phyloP scores from a whole-genome alignment of 2,888 invertebrate species.

The Hemicrepidius hirtus region DNA sequence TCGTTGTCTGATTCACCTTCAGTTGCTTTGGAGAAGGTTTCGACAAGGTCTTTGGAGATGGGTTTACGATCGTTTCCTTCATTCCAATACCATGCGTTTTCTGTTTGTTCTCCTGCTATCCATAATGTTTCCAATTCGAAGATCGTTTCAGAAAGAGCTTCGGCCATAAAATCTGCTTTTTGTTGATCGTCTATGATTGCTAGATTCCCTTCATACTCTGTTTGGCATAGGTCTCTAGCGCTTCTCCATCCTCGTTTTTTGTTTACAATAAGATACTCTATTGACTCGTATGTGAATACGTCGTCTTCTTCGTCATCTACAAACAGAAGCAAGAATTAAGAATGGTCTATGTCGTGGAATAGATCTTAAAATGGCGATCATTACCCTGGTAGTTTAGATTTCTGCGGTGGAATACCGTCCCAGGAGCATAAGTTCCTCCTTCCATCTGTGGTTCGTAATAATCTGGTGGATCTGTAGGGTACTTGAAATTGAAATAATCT shows the following conservation, averaged over 20 bases:
- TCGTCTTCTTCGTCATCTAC: background rate
- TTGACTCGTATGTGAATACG: background rate
- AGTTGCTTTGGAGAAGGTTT: background rate
- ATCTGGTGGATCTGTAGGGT: too few species aligned
- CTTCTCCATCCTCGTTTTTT: background rate
- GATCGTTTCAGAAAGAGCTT: conserved; percentile 72
- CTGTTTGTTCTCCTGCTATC: background rate
- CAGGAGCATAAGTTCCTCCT: too few species aligned
- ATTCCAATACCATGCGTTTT: background rate
- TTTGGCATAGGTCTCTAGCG: background rate
- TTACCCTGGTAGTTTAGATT: too few species aligned
- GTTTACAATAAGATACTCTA: conserved; percentile 11
- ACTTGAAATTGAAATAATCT: too few species aligned
- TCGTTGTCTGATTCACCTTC: background rate
- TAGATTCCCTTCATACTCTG: conserved; percentile 57
- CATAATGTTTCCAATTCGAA: conserved; percentile 68
- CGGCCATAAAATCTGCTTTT: conserved; percentile 73
- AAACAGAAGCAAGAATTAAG: background rate
- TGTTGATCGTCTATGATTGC: conserved; percentile 72
- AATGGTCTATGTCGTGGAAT: too few species aligned
- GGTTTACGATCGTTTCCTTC: background rate
- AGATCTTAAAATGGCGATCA: too few species aligned
- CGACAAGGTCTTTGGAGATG: background rate
- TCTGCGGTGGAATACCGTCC: too few species aligned
- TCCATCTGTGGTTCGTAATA: too few species aligned